These are phyloP conservation scores for Dinoponera quadriceps DNA, from an alignment of 1,140 invertebrate genomes.

Conservation along the genomic window DNA sequence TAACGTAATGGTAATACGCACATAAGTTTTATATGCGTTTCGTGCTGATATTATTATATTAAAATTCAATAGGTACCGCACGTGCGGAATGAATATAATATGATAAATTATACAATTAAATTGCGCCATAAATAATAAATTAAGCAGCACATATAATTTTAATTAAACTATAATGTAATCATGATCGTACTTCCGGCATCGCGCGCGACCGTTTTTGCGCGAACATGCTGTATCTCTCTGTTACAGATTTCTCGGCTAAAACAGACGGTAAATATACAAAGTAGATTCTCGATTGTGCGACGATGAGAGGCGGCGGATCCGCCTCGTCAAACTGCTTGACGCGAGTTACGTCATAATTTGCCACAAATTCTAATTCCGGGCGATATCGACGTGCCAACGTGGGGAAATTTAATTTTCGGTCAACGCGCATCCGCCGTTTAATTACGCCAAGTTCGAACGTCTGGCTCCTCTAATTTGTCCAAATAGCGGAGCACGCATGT, in stretches of 20 bases:
- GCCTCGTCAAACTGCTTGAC: neutral
- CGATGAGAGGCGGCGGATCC: neutral
- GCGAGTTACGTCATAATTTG: constrained; percentile 34
- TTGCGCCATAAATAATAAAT: constrained; percentile 34
- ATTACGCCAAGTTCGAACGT: constrained; percentile 61
- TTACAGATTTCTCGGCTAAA: neutral
- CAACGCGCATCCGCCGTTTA: constrained; percentile 51
- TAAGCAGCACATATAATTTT: constrained; percentile 26
- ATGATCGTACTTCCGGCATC: neutral
- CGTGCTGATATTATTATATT: neutral
- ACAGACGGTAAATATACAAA: constrained; percentile 18
- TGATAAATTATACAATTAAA: constrained; percentile 27
- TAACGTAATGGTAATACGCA: constrained; percentile 12
- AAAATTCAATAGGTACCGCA: constrained; percentile 19
- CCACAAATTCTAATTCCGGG: constrained; percentile 38
- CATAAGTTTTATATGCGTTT: constrained; percentile 30
- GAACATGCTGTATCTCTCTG: neutral
- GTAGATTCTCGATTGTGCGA: constrained; percentile 3
- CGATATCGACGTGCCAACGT: constrained; percentile 61
- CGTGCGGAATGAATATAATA: constrained; percentile 15
- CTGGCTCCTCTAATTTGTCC: constrained; percentile 62
- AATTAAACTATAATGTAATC: constrained; percentile 6
- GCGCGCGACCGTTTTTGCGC: neutral
- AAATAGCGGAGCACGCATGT: constrained; percentile 55
- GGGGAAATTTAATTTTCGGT: constrained; percentile 66